Conservation (phyloP, 2,113 vertebrate species). For the Anarhynchus alexandrinus region DNA sequence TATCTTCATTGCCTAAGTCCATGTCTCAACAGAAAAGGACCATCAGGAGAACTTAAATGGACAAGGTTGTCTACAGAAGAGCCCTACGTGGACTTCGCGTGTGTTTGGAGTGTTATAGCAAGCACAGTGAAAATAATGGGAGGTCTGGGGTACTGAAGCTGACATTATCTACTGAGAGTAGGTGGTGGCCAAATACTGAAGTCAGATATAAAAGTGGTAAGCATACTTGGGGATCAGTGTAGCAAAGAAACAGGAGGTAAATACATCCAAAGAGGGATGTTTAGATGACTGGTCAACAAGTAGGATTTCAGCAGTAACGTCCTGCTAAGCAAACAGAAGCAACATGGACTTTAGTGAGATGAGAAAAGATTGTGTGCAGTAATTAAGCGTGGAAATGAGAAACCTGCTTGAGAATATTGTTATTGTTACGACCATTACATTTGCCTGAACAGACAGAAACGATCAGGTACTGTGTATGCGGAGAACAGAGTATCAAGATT, state of each 20-base stretch:
- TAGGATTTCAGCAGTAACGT: neutral
- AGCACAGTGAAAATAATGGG: neutral
- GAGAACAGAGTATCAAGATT: neutral
- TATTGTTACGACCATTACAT: neutral
- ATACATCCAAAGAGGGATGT: neutral
- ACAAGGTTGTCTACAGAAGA: neutral
- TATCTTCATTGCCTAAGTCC: neutral
- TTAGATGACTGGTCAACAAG: neutral
- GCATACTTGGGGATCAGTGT: neutral
- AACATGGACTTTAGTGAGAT: neutral
- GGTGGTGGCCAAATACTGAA: neutral
- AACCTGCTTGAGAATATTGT: neutral
- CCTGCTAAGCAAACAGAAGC: neutral
- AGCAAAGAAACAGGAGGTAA: neutral
- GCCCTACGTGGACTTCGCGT: neutral
- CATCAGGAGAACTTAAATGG: neutral
- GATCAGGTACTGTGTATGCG: neutral
- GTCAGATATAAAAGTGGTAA: neutral
- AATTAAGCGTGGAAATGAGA: neutral
- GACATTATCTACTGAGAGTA: rapidly evolving
- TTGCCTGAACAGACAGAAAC: neutral
- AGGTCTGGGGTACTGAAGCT: neutral
- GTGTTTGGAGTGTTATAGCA: neutral
- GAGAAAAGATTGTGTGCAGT: neutral
- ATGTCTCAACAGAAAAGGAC: neutral